Evolutionary conservation across 2,888 invertebrate species (phyloP), one percentile per base, ranked within the genome.

Genomic region (Clanis bilineata): DNA sequence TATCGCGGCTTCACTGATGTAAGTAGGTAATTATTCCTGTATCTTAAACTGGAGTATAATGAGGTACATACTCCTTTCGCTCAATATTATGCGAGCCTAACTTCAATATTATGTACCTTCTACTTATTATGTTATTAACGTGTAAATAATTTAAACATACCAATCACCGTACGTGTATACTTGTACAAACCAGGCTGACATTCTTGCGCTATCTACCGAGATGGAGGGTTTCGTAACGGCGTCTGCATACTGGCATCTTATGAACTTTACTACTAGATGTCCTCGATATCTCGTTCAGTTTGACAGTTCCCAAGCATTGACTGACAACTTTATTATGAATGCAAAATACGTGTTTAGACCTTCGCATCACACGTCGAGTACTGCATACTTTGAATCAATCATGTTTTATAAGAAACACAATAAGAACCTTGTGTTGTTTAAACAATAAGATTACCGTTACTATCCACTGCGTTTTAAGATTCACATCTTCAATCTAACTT

Each of bases 161-260:
- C 25, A 39, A 45, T 36, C 45, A 56, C 36, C 21, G 45, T 38
- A 39, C 44, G 56, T 25, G 38, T 23, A 45, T 32, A 28, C 54
- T 55, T 54, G 54, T 64, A 64, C 55, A 60, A 82, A 82, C 85
- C 83, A 88, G 86, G 83, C 83, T 82, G 76, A 77, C 85, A 86
- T 90, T 90, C 88, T 83, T 84, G 83, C 76, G 79, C 84, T 88
- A 89, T 88, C 88, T 83, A 80, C 78, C 73, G 77, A 79, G 79
- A 85, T 82, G 76, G 76, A 76, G 81, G 79, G 77, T 77, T 82
- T 67, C 62, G 80, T 88, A 90, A 88, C 86, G 87, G 87, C 86
- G 77, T 76, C 74, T 66, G 78, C 79, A 68, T 76, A 76, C 77
- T 72, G 71, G 64, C 58, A 61, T 62, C 56, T 32, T 32, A 67